Evolutionary conservation across 2,888 invertebrate species (phyloP).

Genomic region (Lasioglossum lativentre): DNA sequence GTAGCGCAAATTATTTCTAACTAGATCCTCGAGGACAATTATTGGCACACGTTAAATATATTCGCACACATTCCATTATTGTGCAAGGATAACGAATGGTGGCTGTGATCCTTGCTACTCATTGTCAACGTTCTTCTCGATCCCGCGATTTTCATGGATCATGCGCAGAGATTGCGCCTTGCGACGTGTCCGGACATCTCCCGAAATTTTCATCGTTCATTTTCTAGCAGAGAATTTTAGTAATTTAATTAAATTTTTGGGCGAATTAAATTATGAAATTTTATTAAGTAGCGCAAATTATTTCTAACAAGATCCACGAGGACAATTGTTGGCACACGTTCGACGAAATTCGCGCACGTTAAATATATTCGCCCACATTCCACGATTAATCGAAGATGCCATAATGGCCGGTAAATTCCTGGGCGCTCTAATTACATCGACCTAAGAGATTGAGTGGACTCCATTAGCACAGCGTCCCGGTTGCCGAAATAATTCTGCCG

Average conservation of each 20-base stretch:
- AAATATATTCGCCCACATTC: neutral
- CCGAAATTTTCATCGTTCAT: neutral
- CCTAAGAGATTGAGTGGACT: slow-evolving; percentile 1
- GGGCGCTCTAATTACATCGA: slow-evolving; percentile 22
- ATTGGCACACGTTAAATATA: no score
- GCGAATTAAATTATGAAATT: neutral
- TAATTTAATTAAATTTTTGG: neutral
- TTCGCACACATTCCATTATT: no score
- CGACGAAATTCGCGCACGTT: neutral
- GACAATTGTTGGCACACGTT: neutral
- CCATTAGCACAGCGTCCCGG: slow-evolving; percentile 21
- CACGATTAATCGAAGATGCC: slow-evolving; percentile 23
- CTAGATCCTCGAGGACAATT: no score
- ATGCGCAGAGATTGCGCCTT: no score
- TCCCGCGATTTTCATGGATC: slow-evolving; percentile 64
- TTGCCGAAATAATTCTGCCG: slow-evolving; percentile 39
- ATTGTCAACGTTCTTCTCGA: slow-evolving; percentile 45
- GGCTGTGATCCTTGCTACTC: slow-evolving; percentile 65
- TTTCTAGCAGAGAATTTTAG: no score
- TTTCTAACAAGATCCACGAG: no score
- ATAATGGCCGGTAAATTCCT: neutral
- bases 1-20: neutral
- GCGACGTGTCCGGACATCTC: no score
- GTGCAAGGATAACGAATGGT: slow-evolving; percentile 79
- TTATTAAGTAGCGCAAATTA: neutral